A percentile compares a stretch with the other conserved stretches of the same genome.
Evolutionary conservation across 2,888 invertebrate species (phyloP).

Genomic region (Desoria tigrina): DNA sequence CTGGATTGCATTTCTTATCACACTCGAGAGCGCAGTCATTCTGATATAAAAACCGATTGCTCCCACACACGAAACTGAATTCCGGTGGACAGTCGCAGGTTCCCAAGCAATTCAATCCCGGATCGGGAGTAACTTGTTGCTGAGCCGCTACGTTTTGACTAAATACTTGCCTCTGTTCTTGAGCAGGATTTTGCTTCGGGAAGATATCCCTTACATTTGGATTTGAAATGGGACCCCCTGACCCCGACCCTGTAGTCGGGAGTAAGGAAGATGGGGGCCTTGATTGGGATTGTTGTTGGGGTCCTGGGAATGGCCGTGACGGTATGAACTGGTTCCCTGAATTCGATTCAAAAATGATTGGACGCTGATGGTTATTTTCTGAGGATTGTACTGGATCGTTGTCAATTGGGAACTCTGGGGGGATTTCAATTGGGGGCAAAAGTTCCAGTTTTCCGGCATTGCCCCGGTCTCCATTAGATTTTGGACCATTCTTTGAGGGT

Average conservation of each 20-base stretch:
- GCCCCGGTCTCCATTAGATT: no score
- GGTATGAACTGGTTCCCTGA: background rate
- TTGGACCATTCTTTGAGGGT: background rate
- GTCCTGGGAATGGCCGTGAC: background rate
- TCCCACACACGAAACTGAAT: slow-evolving; percentile 9
- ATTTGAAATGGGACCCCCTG: background rate
- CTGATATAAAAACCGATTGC: slow-evolving; percentile 8
- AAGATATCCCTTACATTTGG: background rate
- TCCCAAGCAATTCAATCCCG: slow-evolving; percentile 13
- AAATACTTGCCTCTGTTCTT: background rate
- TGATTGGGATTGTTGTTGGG: background rate
- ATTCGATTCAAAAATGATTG: background rate
- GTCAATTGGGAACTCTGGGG: slow-evolving; percentile 9
- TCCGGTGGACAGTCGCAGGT: slow-evolving; percentile 9
- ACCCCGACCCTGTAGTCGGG: slow-evolving; percentile 1
- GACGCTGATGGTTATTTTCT: background rate
- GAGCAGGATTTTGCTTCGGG: background rate
- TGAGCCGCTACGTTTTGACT: background rate
- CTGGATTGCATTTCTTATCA: slow-evolving; percentile 12
- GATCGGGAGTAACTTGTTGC: background rate
- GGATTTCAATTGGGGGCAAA: slow-evolving; percentile 14
- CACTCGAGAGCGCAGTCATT: slow-evolving; percentile 15
- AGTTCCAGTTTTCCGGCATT: slow-evolving; percentile 2
- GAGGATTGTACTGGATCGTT: background rate
- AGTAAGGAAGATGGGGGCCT: background rate